Percentiles rank a stretch among this genome's conserved stretches.
phyloP scores from a whole-genome alignment of 2,888 invertebrate species.

The Phengaris alcon region DNA sequence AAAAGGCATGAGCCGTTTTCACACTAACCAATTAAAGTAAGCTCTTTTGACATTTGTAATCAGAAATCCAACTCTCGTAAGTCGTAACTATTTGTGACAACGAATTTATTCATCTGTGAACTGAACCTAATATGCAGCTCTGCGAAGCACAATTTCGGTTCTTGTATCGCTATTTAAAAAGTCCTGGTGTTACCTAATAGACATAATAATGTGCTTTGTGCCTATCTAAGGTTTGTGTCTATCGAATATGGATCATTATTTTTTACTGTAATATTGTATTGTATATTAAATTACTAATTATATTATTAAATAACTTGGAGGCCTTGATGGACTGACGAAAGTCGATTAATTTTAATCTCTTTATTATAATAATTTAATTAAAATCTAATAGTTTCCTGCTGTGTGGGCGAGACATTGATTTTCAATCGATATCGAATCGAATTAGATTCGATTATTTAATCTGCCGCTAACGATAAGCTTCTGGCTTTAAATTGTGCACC shows the following conservation, averaged over 20 bases:
- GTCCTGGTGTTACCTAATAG: too few species aligned
- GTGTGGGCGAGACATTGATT: constrained; percentile 36
- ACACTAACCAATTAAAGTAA: too few species aligned
- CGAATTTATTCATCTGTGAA: too few species aligned
- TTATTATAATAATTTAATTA: constrained; percentile 15
- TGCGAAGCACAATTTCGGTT: neutral
- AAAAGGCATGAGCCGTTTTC: too few species aligned
- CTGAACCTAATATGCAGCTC: too few species aligned
- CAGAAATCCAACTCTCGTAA: too few species aligned
- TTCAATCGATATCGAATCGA: constrained; percentile 40
- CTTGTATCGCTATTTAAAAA: neutral
- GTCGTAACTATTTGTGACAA: too few species aligned
- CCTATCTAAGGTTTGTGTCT: too few species aligned
- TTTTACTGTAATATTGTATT: neutral
- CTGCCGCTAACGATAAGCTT: constrained; percentile 42
- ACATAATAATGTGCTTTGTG: too few species aligned
- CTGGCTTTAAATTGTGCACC: constrained; percentile 3
- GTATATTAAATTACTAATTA: neutral
- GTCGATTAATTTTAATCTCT: neutral
- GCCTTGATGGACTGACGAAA: neutral
- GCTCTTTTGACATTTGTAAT: too few species aligned
- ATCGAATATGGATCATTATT: too few species aligned
- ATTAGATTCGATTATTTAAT: constrained; percentile 43
- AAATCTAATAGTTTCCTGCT: neutral
- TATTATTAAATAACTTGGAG: neutral